Evolutionary conservation across 2,797 vertebrate species (phyloP), one percentile per base, ranked within the genome.

Genomic region (Falco cherrug): DNA sequence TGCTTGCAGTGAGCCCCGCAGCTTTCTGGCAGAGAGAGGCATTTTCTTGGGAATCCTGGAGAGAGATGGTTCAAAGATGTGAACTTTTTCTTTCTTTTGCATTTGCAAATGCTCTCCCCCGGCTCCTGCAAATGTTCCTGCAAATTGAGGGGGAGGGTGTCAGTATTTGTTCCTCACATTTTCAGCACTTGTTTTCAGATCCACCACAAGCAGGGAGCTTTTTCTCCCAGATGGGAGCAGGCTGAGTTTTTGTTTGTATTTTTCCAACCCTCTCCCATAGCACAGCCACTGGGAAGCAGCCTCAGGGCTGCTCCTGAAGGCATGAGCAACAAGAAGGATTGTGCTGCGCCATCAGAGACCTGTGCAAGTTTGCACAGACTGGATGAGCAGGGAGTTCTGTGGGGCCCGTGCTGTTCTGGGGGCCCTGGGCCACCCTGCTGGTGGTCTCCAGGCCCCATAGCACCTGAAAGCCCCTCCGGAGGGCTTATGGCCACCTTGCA

Each of bases 301-400:
- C 43, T 59, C 25, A 11, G 73, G 47, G 63, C 25, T 0, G 2
- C 57, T 71, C 47, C 70, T n/a, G 29, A 8, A 26, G 33, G 65
- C 61, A 51, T 0, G 0, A 37, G 39, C 0, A 0, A 10, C 22
- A 21, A 57, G 64, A 45, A 75, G 41, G 31, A 37, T 8, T 71
- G 57, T 0, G 0, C 41, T 61, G 57, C 28, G 9, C 57, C 74
- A 57, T 11, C 71, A 35, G 21, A 53, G 54, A 84, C 16, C 29
- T 0, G 0, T 19, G 16, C 11, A 31, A 53, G 37, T 60, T 45
- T 20, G 51, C 51, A 17, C 2, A 33, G 56, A 43, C 53, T 84
- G 70, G 31, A 43, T n/a, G 20, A 87, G 41, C 48, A 39, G n/a
- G 24, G 37, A 71, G n/a, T 28, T 61, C 4, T 31, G 41, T 18